Conservation (phyloP, 2,797 vertebrate genomes). For the Schizothorax lantsangensis region DNA sequence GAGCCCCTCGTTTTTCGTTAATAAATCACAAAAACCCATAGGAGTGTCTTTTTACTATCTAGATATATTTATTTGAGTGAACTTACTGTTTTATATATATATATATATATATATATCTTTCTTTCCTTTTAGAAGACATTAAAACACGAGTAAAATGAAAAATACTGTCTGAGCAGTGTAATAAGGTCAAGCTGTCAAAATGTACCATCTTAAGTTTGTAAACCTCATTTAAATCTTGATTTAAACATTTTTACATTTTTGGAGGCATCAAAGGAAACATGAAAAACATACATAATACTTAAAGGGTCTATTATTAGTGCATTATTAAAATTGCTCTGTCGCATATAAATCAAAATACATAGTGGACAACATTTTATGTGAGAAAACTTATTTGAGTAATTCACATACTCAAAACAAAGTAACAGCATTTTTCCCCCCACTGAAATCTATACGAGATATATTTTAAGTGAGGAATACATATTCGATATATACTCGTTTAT, state of each 20-base stretch:
- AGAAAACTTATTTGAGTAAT: neutral
- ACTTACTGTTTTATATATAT: neutral
- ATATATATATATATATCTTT: neutral
- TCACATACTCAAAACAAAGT: neutral
- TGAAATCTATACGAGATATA: neutral
- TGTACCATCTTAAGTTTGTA: neutral
- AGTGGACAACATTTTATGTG: neutral
- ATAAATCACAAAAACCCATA: constrained; percentile 84
- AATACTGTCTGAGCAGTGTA: neutral
- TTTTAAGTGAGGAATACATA: neutral
- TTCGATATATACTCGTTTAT: neutral
- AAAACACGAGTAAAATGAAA: neutral
- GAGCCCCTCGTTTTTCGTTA: constrained; percentile 92
- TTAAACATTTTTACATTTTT: constrained; percentile 7
- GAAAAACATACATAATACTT: neutral
- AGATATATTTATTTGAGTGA: constrained; percentile 24
- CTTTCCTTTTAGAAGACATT: neutral
- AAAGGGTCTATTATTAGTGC: neutral
- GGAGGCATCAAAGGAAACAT: neutral
- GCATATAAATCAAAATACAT: neutral
- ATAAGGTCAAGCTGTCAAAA: neutral
- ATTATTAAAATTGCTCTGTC: neutral
- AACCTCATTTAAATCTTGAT: neutral
- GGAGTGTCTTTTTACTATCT: constrained; percentile 47
- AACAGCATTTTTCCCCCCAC: neutral